phyloP scores from a whole-genome alignment of 2,113 vertebrate species.

The Lagenorhynchus albirostris region DNA sequence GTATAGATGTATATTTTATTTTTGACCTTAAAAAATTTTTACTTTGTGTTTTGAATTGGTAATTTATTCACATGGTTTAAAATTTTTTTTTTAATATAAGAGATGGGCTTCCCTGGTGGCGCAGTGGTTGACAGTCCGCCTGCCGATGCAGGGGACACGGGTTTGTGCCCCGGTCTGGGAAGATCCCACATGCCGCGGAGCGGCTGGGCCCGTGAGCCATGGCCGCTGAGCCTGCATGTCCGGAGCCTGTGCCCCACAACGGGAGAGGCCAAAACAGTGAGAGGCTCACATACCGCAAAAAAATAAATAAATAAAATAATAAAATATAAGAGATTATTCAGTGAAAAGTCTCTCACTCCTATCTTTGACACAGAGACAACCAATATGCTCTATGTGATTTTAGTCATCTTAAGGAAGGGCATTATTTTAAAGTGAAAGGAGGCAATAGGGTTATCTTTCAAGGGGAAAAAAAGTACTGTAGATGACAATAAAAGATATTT shows the following conservation, averaged over 20 bases:
- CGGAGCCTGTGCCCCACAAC: no score
- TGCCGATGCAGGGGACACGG: no score
- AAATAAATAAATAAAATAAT: no score
- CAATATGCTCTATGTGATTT: neutral
- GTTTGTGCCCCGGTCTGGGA: no score
- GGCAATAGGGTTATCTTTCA: neutral
- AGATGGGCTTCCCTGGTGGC: neutral
- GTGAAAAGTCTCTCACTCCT: neutral
- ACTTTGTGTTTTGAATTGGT: neutral
- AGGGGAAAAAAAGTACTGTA: neutral
- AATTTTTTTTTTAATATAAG: neutral
- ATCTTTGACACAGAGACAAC: neutral
- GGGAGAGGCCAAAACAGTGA: no score
- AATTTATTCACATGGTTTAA: neutral
- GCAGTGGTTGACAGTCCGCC: no score
- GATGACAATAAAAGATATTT: neutral
- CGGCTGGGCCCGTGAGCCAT: no score
- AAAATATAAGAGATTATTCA: neutral
- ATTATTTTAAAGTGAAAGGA: constrained; percentile 9
- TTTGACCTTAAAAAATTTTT: neutral
- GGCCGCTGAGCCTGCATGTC: no score
- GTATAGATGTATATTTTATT: neutral
- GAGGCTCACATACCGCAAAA: no score
- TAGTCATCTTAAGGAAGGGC: neutral
- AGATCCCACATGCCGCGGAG: no score